Conservation (phyloP, 2,888 invertebrate species). For the Zeuzera pyrina region DNA sequence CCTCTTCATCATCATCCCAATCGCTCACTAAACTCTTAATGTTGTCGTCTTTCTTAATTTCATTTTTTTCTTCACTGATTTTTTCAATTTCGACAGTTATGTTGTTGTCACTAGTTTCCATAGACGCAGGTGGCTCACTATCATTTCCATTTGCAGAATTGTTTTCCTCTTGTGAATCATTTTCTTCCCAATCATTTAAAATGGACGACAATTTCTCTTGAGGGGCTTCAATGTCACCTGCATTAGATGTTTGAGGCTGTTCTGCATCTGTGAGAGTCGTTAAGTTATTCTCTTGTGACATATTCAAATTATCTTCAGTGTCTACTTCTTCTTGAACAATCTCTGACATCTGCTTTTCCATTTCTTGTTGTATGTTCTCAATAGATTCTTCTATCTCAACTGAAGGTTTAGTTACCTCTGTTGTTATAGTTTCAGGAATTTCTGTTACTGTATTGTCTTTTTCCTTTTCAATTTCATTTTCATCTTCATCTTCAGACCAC, state of each 20-base stretch:
- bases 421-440: slow-evolving; percentile 8
- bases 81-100: slow-evolving; percentile 3
- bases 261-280: too few species aligned
- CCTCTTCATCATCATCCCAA: slow-evolving; percentile 66
- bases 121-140: slow-evolving; percentile 6
- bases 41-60: slow-evolving; percentile 36
- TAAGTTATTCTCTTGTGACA: slow-evolving; percentile 4
- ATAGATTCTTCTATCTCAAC: slow-evolving; percentile 53
- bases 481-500: slow-evolving; percentile 55
- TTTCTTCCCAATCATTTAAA: slow-evolving; percentile 67
- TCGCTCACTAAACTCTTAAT: slow-evolving; percentile 64
- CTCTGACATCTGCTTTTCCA: slow-evolving; percentile 42
- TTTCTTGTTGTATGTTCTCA: slow-evolving; percentile 62
- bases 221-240: slow-evolving; percentile 15
- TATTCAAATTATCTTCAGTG: slow-evolving; percentile 18
- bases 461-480: slow-evolving; percentile 17
- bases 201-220: slow-evolving; percentile 53
- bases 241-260: not conserved
- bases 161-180: slow-evolving; percentile 52
- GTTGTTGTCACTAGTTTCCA: slow-evolving; percentile 17
- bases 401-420: slow-evolving; percentile 10
- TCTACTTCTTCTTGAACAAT: slow-evolving; percentile 21
- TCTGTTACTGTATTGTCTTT: slow-evolving; percentile 7
- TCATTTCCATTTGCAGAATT: slow-evolving; percentile 12
- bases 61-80: slow-evolving; percentile 8